phyloP scores from a whole-genome alignment of 2,888 invertebrate species.

The Gasteruption jaculator region DNA sequence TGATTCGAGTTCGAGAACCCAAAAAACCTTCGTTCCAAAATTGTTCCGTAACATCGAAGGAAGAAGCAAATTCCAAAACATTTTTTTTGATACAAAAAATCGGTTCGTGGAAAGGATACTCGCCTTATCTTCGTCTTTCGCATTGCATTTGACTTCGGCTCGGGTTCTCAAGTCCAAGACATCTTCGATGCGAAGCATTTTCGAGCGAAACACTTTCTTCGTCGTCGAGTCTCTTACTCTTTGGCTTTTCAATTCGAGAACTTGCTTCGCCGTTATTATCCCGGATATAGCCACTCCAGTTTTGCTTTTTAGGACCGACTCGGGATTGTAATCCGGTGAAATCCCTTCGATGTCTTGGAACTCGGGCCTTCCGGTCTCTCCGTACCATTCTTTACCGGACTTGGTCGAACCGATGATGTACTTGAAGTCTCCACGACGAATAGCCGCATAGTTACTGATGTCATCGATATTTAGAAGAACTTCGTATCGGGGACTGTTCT shows the following conservation, averaged over 20 bases:
- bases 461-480: conserved; percentile 60
- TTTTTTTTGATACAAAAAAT: background rate
- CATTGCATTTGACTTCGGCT: conserved; percentile 36
- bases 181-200: conserved; percentile 28
- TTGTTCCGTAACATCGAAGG: too few species aligned
- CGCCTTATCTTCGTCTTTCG: conserved; percentile 26
- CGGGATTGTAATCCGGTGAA: conserved; percentile 48
- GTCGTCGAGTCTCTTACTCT: conserved; percentile 20
- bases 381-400: conserved; percentile 48
- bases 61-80: too few species aligned
- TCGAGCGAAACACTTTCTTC: conserved; percentile 12
- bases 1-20: too few species aligned
- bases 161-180: conserved; percentile 32
- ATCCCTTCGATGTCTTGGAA: conserved; percentile 27
- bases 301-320: conserved; percentile 51
- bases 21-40: too few species aligned
- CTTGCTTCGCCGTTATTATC: conserved; percentile 52
- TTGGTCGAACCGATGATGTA: conserved; percentile 57
- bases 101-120: background rate
- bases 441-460: conserved; percentile 56
- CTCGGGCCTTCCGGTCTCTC: conserved; percentile 42
- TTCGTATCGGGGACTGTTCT: conserved; percentile 55
- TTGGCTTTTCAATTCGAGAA: conserved; percentile 41
- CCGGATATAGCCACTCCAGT: conserved; percentile 53
- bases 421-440: conserved; percentile 62